phyloP scores from a whole-genome alignment of 2,113 vertebrate species.

The Henicopernis longicauda region DNA sequence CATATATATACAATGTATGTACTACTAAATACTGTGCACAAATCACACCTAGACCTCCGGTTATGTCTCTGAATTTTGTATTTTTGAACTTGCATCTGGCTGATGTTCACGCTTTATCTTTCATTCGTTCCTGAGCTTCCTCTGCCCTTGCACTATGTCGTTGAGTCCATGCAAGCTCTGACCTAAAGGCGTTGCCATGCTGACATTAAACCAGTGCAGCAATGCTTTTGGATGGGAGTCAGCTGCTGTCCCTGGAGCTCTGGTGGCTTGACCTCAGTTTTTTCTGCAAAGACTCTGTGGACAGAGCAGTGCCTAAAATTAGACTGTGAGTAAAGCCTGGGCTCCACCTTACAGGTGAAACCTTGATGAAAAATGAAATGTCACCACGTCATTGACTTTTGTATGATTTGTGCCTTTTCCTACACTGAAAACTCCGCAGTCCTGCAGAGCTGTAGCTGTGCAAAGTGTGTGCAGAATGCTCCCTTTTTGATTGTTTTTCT shows the following conservation, averaged over 20 bases:
- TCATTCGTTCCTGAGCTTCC: background rate
- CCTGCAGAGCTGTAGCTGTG: background rate
- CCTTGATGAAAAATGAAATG: background rate
- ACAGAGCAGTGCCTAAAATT: background rate
- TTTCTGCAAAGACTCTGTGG: background rate
- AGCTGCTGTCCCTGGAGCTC: background rate
- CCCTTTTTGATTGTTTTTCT: background rate
- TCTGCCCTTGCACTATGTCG: background rate
- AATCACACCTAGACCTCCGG: background rate
- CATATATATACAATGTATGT: background rate
- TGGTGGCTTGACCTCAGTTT: background rate
- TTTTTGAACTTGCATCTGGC: background rate
- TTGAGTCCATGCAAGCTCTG: background rate
- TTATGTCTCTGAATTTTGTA: background rate
- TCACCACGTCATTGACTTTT: background rate
- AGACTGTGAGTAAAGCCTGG: background rate
- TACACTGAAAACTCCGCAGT: accelerated
- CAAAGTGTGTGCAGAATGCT: background rate
- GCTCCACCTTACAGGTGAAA: background rate
- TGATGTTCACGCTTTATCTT: background rate
- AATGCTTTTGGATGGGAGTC: background rate
- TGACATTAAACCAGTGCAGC: background rate
- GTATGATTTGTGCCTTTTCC: background rate
- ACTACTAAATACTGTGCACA: background rate
- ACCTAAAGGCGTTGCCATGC: background rate